Evolutionary conservation across 37 sponge, comb jelly and placozoan species (phyloP).

Genomic region (Mnemiopsis leidyi): DNA sequence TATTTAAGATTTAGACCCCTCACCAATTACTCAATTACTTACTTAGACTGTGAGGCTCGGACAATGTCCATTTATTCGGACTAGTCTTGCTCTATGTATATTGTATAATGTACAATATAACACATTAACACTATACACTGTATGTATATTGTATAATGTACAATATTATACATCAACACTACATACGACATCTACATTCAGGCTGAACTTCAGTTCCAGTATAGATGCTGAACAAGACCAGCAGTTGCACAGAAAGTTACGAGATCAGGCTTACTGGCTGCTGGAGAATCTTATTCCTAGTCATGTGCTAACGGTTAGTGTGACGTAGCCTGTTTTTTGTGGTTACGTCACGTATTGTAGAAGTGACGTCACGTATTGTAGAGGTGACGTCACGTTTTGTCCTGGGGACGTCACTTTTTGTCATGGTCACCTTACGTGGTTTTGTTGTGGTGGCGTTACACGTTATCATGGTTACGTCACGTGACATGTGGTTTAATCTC

Average conservation of each 20-base stretch:
- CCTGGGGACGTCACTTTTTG: neutral
- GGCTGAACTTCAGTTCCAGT: conserved; percentile 48
- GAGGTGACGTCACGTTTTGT: neutral
- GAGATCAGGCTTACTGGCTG: conserved; percentile 42
- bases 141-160: no score
- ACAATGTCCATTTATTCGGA: no score
- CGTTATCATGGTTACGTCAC: neutral
- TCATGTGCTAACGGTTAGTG: conserved; percentile 14
- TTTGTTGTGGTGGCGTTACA: neutral
- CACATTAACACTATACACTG: no score
- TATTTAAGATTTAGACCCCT: no score
- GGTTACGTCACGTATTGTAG: neutral
- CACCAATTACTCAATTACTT: no score
- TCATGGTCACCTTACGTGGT: neutral
- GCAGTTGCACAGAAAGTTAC: conserved; percentile 33
- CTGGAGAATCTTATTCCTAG: conserved; percentile 37
- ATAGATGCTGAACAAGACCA: conserved; percentile 30
- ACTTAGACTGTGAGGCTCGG: no score
- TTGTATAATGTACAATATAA: no score
- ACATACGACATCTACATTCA: no score
- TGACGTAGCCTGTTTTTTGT: no score
- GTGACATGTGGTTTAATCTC: neutral
- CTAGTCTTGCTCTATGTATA: no score
- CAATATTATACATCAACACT: no score
- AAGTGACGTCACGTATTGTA: neutral